phyloP scores from a whole-genome alignment of 92 coral and sea anemone genomes.

The Epizoanthus rinbou region DNA sequence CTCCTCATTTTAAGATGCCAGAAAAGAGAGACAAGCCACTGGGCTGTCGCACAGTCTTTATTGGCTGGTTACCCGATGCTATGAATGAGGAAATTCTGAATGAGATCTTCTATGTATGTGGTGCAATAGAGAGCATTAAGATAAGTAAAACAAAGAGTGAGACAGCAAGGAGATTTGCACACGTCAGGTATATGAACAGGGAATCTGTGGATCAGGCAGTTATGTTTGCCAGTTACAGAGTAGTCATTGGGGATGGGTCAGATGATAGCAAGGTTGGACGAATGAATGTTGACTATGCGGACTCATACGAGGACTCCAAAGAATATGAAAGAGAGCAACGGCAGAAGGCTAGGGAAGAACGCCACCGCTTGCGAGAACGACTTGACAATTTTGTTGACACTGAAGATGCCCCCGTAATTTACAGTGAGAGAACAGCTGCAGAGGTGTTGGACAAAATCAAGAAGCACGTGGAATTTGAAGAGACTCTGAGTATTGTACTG shows the following conservation, averaged over 20 bases:
- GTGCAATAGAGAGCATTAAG: conserved; percentile 61
- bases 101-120: conserved; percentile 74
- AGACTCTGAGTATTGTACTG: conserved; percentile 55
- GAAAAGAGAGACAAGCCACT: conserved; percentile 58
- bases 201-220: conserved; percentile 75
- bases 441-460: conserved; percentile 66
- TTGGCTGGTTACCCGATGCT: conserved; percentile 68
- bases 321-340: conserved; percentile 40
- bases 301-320: conserved; percentile 52
- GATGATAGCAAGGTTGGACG: conserved; percentile 60
- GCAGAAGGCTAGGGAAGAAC: conserved; percentile 60
- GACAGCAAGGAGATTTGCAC: conserved; percentile 55
- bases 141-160: conserved; percentile 48
- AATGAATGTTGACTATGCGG: conserved; percentile 68
- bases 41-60: conserved; percentile 74
- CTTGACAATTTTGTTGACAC: conserved; percentile 33
- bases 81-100: conserved; percentile 65
- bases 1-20: conserved; percentile 52
- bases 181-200: conserved; percentile 53
- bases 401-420: conserved; percentile 26
- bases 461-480: conserved; percentile 42
- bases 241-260: conserved; percentile 57
- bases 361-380: conserved; percentile 39
- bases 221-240: conserved; percentile 69
- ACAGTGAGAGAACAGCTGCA: conserved; percentile 37